Percentiles rank a stretch among this genome's conserved stretches.
Evolutionary conservation across 2,113 vertebrate genomes (phyloP).

Genomic region (Sinosuthora webbiana): DNA sequence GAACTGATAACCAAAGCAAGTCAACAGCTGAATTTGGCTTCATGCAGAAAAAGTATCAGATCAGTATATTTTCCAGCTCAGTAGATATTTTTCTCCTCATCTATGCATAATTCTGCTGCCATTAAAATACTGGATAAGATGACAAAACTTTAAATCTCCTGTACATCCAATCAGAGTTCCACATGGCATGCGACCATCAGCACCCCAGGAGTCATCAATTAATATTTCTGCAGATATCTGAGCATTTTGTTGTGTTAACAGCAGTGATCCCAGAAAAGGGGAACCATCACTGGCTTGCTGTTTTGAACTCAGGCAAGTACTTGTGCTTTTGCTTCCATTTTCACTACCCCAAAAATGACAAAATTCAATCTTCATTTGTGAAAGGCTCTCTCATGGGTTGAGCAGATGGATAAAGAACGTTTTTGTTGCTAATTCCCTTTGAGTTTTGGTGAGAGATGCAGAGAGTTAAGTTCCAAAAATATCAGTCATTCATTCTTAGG

Average conservation of each 20-base stretch:
- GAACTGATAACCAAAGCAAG: not conserved
- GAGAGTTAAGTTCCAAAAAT: not conserved
- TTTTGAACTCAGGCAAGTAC: not conserved
- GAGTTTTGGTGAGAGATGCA: not conserved
- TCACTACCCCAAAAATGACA: not conserved
- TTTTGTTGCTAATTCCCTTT: not conserved
- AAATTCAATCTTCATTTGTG: not conserved
- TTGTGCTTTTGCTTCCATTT: not conserved
- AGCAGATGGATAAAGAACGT: not conserved
- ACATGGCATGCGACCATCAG: accelerated
- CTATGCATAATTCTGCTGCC: not conserved
- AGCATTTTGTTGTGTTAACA: not conserved
- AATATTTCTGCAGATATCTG: not conserved
- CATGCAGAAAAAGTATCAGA: not conserved
- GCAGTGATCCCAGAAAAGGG: not conserved
- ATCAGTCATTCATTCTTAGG: not conserved
- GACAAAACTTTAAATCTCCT: not conserved
- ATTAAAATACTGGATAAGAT: not conserved
- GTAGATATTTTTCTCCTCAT: not conserved
- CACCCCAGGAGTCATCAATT: not conserved
- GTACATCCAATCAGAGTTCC: not conserved
- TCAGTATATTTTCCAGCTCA: not conserved
- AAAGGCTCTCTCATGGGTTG: not conserved
- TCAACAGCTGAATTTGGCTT: not conserved
- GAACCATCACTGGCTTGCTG: not conserved